A percentile compares a stretch with the other conserved stretches of the same genome.
phyloP scores from a whole-genome alignment of 2,888 invertebrate species.

The Nomada lathburiana region DNA sequence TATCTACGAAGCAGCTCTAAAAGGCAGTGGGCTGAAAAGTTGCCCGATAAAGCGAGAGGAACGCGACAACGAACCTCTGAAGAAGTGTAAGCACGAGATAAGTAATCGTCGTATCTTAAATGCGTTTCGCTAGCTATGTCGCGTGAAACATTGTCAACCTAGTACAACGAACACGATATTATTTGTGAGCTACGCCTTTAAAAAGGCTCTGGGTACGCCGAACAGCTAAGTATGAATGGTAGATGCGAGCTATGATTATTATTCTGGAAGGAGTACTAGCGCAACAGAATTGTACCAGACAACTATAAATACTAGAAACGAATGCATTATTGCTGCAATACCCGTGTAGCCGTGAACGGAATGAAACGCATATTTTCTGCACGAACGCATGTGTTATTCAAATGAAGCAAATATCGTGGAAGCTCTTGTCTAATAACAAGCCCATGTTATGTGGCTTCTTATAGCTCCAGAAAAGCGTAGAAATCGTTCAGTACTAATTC shows the following conservation, averaged over 20 bases:
- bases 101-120: conserved; percentile 55
- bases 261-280: neutral
- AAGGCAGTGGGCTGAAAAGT: conserved; percentile 32
- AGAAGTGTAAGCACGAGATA: conserved; percentile 45
- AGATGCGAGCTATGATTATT: conserved; percentile 6
- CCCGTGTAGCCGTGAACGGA: conserved; percentile 12
- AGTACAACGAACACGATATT: conserved; percentile 1
- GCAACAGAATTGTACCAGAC: conserved; percentile 31
- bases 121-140: conserved; percentile 6
- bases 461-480: neutral
- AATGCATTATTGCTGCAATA: conserved; percentile 31
- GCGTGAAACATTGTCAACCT: conserved; percentile 24
- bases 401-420: conserved; percentile 24
- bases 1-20: conserved; percentile 19
- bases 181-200: neutral
- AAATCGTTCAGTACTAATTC: neutral
- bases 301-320: conserved; percentile 40
- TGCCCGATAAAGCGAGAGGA: conserved; percentile 45
- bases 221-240: conserved; percentile 19
- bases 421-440: neutral
- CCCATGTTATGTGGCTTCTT: neutral
- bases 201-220: neutral
- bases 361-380: conserved; percentile 29
- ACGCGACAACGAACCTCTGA: conserved; percentile 43
- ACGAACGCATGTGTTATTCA: conserved; percentile 13